Evolutionary conservation across 2,797 vertebrate species (phyloP), one percentile per base, ranked within the genome.

Genomic region (Otolemur crassicaudatus): DNA sequence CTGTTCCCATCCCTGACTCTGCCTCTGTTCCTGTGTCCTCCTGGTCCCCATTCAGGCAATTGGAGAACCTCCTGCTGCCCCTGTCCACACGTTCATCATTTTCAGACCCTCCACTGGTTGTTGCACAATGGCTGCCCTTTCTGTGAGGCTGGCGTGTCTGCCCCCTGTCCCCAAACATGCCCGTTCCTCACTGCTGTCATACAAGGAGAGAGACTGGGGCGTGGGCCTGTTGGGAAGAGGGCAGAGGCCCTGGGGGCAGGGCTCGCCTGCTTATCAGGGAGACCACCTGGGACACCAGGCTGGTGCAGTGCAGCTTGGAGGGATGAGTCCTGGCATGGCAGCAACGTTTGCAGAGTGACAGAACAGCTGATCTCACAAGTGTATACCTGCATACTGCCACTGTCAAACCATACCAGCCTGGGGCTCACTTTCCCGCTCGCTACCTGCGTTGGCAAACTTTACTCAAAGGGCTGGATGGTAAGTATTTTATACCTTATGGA

Each of bases 381-480:
- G 2, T 25, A 4, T 22, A 29, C 11, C 60, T 5, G 31, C 9
- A 16, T 79, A 17, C 20, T 27, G 27, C 56, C 23, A 10, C 31
- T 16, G 5, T 27, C 10, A 90, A 46, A 22, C 37, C 37, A 49
- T n/a, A 29, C 0, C 34, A 6, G 12, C 65, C 20, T 1, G 1
- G 0, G 11, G 43, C 27, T 80, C 29, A 2, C 34, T 37, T 29
- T 11, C n/a, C 16, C 0, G 6, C 23, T 43, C 10, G n/a, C 60
- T 2, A 2, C 23, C 4, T 31, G n/a, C 10, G 10, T 14, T 10
- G 23, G 53, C 34, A 37, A 25, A 17, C 43, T 60, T 70, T n/a
- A n/a, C 56, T 58, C 10, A 10, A 13, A 3, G 56, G 40, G 10
- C 2, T 20, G 2, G 17, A 23, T 0, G 5, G 43, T 29, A 20